Evolutionary conservation across 2,797 vertebrate species (phyloP).

Genomic region (Moxostoma hubbsi): DNA sequence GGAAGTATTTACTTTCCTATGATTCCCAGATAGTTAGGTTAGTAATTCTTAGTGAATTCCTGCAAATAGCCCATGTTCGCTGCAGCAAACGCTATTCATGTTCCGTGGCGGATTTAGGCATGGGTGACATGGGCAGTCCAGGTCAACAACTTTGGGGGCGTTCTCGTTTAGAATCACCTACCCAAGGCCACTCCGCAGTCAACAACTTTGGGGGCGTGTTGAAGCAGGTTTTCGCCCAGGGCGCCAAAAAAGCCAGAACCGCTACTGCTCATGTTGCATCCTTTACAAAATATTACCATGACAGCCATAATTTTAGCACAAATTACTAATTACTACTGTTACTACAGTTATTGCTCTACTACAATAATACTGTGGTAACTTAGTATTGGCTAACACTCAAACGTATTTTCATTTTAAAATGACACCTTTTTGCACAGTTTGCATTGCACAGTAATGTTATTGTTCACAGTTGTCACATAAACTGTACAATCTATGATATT

Average conservation of each 20-base stretch:
- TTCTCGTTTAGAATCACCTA: too few species aligned
- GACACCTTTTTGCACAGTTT: background rate
- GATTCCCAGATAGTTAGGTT: background rate
- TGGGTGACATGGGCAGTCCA: too few species aligned
- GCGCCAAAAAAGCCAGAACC: too few species aligned
- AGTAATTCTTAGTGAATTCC: slow-evolving; percentile 1
- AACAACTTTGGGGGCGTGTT: too few species aligned
- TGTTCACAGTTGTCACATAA: background rate
- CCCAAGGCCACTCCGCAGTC: too few species aligned
- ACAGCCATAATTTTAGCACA: slow-evolving; percentile 7
- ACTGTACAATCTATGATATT: background rate
- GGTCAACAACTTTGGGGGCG: too few species aligned
- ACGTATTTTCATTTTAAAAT: background rate
- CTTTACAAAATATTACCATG: background rate
- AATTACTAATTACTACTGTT: background rate
- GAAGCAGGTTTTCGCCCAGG: too few species aligned
- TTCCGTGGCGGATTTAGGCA: too few species aligned
- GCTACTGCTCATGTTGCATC: background rate
- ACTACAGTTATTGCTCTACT: background rate
- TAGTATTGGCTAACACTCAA: background rate
- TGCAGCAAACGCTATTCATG: background rate
- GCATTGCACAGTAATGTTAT: too few species aligned
- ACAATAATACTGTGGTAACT: background rate
- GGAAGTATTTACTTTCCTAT: slow-evolving; percentile 12
- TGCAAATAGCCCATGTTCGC: background rate